Evolutionary conservation across 2,797 vertebrate species (phyloP).

Genomic region (Myotis myotis): DNA sequence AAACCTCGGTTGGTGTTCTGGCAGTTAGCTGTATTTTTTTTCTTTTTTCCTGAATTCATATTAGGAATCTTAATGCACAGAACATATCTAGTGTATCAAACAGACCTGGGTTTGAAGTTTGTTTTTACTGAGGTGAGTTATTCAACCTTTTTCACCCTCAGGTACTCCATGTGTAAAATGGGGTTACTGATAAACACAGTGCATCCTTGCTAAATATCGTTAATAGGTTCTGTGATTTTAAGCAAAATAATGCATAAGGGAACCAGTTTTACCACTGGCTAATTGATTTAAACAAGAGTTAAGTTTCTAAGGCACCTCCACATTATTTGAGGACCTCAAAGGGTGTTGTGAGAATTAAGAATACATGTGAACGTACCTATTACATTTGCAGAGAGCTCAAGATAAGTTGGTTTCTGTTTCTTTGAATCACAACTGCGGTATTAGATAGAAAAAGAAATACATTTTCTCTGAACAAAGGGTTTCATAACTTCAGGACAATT

Average conservation of each 20-base stretch:
- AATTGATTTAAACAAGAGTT: background rate
- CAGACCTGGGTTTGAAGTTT: background rate
- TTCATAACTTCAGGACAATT: background rate
- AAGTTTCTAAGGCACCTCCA: background rate
- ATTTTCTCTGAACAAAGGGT: background rate
- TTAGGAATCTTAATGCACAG: background rate
- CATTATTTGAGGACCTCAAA: background rate
- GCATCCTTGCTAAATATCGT: background rate
- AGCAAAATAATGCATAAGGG: background rate
- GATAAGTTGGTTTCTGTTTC: background rate
- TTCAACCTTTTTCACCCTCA: background rate
- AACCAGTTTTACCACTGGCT: background rate
- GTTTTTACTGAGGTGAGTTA: background rate
- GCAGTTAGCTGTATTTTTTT: background rate
- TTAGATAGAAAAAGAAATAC: background rate
- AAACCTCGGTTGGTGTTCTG: background rate
- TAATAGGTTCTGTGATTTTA: background rate
- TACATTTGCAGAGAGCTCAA: background rate
- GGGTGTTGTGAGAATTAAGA: background rate
- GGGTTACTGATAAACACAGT: background rate
- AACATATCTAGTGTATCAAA: background rate
- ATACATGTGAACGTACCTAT: background rate
- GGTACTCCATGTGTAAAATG: background rate
- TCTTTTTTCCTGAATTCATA: background rate
- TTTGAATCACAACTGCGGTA: background rate